Evolutionary conservation across 23 tunicate genomes (phyloP), one percentile per base, ranked within the genome.

Genomic region (Ascidia mentula): DNA sequence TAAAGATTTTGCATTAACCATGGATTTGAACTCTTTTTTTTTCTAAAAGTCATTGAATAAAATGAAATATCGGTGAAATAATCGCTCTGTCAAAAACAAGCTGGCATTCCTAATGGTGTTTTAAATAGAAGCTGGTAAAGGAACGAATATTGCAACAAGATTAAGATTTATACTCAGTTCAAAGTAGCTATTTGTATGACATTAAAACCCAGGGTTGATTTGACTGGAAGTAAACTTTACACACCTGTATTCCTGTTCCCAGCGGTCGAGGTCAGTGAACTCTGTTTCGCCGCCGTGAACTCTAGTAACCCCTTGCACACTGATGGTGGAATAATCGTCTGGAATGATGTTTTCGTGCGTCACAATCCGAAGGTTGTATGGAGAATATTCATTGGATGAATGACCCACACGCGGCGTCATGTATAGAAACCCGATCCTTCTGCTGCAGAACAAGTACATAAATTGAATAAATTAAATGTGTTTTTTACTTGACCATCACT

Each of bases 171-270:
- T 31, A 69, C 20, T 69, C 40, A 73, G 9, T 31, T 31, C 17
- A 73, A 15, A 6, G 32, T 24, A 34, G 17, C 39, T 33, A 60
- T n/a, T 30, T 39, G 22, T 79, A 0, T 40, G 53, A 9, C 53
- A 15, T 9, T 9, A 9, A 12, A 42, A 42, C 53, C 53, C 53
- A 42, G 15, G 15, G 12, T 42, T 9, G 53, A 42, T 42, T 42
- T 42, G 28, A 34, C 18, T 77, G 33, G 69, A 37, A 34, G 15
- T 6, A 4, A 28, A 0, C 31, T 36, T 18, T 12, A 77, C 73
- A 73, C 36, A 92, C 98, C 76, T 83, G 88, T 90, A 95, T 59
- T 95, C 99, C 60, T 90, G 87, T 59, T 90, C 87, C 99, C 99
- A 95, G 31, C 99, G 45, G n/a, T 86, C 89, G 73, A 95, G 80